Percentiles rank a stretch among this genome's conserved stretches.
phyloP scores from a whole-genome alignment of 1,140 invertebrate genomes.

The Drosophila setifemur region DNA sequence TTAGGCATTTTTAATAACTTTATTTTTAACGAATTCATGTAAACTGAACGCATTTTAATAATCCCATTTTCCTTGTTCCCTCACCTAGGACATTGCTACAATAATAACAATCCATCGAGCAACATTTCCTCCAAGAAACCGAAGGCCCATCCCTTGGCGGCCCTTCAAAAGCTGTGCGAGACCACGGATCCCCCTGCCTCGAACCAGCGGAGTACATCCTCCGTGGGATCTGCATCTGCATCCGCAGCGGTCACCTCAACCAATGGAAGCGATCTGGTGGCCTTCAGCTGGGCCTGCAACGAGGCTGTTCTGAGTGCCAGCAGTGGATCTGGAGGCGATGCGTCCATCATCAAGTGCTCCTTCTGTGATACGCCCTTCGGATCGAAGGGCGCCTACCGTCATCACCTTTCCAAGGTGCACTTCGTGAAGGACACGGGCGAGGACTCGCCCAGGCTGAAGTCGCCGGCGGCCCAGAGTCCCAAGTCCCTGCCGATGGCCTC shows the following conservation, averaged over 20 bases:
- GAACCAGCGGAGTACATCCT: conserved; percentile 55
- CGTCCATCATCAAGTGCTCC: conserved; percentile 95
- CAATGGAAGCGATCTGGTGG: conserved; percentile 86
- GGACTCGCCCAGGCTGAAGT: conserved; percentile 83
- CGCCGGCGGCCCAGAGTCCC: conserved; percentile 77
- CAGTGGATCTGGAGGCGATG: conserved; percentile 19
- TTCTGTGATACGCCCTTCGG: conserved; percentile 98
- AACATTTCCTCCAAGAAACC: conserved; percentile 83
- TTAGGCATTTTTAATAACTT: no score
- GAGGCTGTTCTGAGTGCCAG: conserved; percentile 91
- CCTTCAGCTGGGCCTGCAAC: conserved; percentile 96
- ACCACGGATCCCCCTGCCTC: conserved; percentile 84
- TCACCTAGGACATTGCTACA: conserved; percentile 48
- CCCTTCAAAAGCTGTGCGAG: conserved; percentile 96
- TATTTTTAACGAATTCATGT: no score
- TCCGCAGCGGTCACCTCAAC: conserved; percentile 62
- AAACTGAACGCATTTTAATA: background rate
- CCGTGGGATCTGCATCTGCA: conserved; percentile 64
- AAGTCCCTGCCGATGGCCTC: conserved; percentile 63
- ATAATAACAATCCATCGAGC: conserved; percentile 52
- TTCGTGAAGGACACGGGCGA: conserved; percentile 95
- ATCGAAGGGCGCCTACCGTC: conserved; percentile 97
- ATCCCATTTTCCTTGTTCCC: background rate
- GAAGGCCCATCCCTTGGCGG: conserved; percentile 94
- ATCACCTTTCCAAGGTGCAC: conserved; percentile 98